phyloP scores from a whole-genome alignment of 2,888 invertebrate genomes.

The Noctuana brunneofusca region DNA sequence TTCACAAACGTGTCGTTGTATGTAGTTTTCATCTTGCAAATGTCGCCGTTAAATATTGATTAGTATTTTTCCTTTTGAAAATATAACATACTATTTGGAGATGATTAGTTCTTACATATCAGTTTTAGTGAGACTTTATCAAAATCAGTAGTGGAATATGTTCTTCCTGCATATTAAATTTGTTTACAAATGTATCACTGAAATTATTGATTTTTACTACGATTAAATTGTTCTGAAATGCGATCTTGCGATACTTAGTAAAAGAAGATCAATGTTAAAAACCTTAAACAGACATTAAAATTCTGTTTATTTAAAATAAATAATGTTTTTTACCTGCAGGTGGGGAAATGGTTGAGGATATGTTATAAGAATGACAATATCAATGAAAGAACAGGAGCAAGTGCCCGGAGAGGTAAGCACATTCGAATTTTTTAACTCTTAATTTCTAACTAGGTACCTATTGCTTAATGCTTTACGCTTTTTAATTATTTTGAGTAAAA shows the following conservation, averaged over 20 bases:
- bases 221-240: background rate
- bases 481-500: too few relatives aligned
- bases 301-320: background rate
- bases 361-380: slow-evolving; percentile 78
- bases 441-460: background rate
- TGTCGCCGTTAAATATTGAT: slow-evolving; percentile 41
- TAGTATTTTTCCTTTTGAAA: slow-evolving; percentile 37
- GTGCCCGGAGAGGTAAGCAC: slow-evolving; percentile 75
- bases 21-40: slow-evolving; percentile 22
- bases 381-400: slow-evolving; percentile 80
- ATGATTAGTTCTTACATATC: background rate
- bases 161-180: background rate
- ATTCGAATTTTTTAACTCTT: background rate
- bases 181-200: slow-evolving; percentile 19
- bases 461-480: too few relatives aligned
- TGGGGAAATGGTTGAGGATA: slow-evolving; percentile 70
- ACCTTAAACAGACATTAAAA: background rate
- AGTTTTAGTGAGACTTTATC: background rate
- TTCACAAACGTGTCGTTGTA: background rate
- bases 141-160: background rate
- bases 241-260: background rate
- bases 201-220: slow-evolving; percentile 16
- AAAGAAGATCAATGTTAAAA: background rate
- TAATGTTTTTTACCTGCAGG: slow-evolving; percentile 28
- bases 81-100: slow-evolving; percentile 11